phyloP scores from a whole-genome alignment of 2,888 invertebrate genomes.

The Xylophagus ater region DNA sequence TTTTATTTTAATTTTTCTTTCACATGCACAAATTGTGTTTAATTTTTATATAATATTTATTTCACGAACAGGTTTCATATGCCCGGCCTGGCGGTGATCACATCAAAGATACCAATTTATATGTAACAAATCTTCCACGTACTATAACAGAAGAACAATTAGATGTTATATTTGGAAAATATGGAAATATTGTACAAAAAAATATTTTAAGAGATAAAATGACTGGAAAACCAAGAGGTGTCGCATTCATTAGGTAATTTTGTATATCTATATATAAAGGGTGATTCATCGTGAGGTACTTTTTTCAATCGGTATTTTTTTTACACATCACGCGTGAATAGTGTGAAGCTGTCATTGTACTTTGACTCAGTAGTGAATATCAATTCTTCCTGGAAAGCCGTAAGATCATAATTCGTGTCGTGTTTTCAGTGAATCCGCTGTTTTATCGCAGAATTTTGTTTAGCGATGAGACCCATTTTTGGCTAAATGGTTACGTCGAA shows the following conservation, averaged over 20 bases:
- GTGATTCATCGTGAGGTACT: conserved; percentile 2
- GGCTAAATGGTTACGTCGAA: too few species aligned
- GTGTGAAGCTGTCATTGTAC: too few species aligned
- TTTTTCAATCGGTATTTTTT: conserved; percentile 14
- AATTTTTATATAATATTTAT: too few species aligned
- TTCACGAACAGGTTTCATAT: conserved; percentile 85
- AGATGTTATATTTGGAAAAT: conserved; percentile 75
- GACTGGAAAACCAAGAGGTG: conserved; percentile 77
- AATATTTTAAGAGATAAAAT: conserved; percentile 82
- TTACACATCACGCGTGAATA: conserved; percentile 3
- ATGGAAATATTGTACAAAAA: conserved; percentile 84
- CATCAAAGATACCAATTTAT: conserved; percentile 88
- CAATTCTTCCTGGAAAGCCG: too few species aligned
- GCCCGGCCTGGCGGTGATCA: conserved; percentile 85
- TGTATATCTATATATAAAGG: conserved; percentile 4
- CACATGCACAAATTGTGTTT: too few species aligned
- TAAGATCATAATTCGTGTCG: too few species aligned
- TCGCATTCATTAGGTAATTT: conserved; percentile 78
- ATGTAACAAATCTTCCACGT: conserved; percentile 84
- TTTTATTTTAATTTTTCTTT: too few species aligned
- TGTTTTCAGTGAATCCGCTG: too few species aligned
- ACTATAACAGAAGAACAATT: conserved; percentile 74
- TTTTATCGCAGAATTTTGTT: too few species aligned
- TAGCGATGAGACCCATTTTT: too few species aligned
- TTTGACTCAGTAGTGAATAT: too few species aligned